phyloP scores from a whole-genome alignment of 2,797 vertebrate species.

The Vultur gryphus region DNA sequence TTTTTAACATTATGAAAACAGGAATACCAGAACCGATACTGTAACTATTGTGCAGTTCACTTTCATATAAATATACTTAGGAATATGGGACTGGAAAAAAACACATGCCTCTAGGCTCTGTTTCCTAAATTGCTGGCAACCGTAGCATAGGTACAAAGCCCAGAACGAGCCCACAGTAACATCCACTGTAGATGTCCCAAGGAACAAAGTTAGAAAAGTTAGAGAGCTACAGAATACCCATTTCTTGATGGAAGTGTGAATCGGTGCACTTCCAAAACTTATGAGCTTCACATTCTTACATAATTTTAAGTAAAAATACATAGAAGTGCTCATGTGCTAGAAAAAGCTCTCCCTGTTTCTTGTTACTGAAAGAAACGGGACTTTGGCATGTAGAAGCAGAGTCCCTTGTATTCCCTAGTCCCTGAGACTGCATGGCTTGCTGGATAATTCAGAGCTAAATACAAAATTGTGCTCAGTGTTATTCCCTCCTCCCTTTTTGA shows the following conservation, averaged over 20 bases:
- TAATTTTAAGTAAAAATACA: neutral
- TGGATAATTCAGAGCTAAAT: neutral
- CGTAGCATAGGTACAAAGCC: fast-evolving
- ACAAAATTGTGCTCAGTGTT: neutral
- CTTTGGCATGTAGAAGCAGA: neutral
- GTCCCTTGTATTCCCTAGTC: neutral
- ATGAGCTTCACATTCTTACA: neutral
- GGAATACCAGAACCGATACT: neutral
- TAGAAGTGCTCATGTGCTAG: neutral
- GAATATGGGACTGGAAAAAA: neutral
- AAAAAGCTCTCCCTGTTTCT: neutral
- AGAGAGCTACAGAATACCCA: neutral
- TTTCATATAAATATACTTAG: neutral
- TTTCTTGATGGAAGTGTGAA: neutral
- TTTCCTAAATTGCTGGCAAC: neutral
- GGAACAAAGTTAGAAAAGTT: neutral
- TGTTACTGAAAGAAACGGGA: neutral
- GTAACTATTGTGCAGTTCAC: neutral
- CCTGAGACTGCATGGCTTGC: neutral
- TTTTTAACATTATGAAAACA: neutral
- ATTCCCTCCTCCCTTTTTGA: neutral
- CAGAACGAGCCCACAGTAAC: neutral
- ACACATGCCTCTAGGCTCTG: neutral
- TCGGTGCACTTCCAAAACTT: neutral
- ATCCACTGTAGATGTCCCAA: too few species aligned